Evolutionary conservation across 2,888 invertebrate genomes (phyloP).

Genomic region (Lissocephala sabroskyi): DNA sequence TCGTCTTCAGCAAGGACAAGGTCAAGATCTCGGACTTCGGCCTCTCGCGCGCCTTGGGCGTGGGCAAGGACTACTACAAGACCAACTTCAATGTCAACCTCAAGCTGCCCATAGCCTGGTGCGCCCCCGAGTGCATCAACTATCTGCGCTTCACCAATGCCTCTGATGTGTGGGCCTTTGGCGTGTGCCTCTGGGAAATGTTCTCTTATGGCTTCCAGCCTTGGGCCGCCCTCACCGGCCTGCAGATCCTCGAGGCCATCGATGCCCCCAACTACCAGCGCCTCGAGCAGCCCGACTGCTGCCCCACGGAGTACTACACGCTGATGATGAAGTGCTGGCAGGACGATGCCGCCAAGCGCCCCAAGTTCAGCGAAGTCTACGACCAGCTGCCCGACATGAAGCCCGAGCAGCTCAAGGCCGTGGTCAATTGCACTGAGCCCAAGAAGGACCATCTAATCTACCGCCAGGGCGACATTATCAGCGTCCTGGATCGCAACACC

Average conservation of each 20-base stretch:
- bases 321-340: constrained; percentile 98
- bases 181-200: constrained; percentile 99
- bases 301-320: constrained; percentile 92
- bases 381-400: constrained; percentile 86
- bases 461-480: constrained; percentile 91
- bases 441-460: constrained; percentile 85
- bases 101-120: constrained; percentile 98
- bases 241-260: constrained; percentile 95
- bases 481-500: constrained; percentile 89
- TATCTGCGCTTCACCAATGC: constrained; percentile 96
- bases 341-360: constrained; percentile 89
- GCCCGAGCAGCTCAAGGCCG: constrained; percentile 94
- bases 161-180: constrained; percentile 98
- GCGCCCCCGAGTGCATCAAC: constrained; percentile 98
- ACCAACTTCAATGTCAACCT: constrained; percentile 98
- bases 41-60: constrained; percentile 93
- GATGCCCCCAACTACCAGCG: constrained; percentile 93
- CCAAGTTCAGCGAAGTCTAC: constrained; percentile 90
- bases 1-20: constrained; percentile 96
- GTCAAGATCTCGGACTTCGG: constrained; percentile 99
- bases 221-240: constrained; percentile 95
- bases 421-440: constrained; percentile 73
- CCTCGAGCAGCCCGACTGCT: constrained; percentile 93
- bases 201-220: constrained; percentile 99
- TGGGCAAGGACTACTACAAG: constrained; percentile 99